phyloP scores from a whole-genome alignment of 2,797 vertebrate species.

The Artibeus jamaicensis region DNA sequence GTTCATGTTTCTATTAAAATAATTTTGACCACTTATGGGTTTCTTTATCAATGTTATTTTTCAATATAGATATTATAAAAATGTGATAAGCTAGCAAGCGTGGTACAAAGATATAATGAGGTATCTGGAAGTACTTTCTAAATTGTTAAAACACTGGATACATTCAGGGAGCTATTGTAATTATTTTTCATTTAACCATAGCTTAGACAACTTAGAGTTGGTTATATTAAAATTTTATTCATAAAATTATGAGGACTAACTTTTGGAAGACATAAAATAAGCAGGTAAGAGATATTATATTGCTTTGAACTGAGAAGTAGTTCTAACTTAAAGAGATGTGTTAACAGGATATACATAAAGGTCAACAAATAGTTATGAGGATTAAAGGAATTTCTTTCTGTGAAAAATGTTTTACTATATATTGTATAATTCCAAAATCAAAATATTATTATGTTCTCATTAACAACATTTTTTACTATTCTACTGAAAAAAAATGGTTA shows the following conservation, averaged over 20 bases:
- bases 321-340: neutral
- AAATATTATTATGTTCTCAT: neutral
- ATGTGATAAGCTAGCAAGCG: neutral
- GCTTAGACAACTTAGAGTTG: neutral
- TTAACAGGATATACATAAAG: neutral
- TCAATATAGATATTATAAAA: neutral
- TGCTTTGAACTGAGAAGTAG: neutral
- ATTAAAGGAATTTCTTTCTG: neutral
- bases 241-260: neutral
- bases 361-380: neutral
- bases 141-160: neutral
- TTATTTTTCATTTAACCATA: neutral
- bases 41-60: conserved; percentile 37
- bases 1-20: conserved; percentile 36
- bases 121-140: neutral
- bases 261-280: neutral
- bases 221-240: neutral
- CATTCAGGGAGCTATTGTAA: neutral
- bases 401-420: neutral
- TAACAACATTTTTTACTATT: neutral
- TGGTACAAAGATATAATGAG: conserved; percentile 4
- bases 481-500: neutral
- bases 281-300: neutral
- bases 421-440: neutral
- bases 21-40: neutral